Evolutionary conservation across 2,888 invertebrate species (phyloP), one percentile per base, ranked within the genome.

Genomic region (Polymixis lichenea): DNA sequence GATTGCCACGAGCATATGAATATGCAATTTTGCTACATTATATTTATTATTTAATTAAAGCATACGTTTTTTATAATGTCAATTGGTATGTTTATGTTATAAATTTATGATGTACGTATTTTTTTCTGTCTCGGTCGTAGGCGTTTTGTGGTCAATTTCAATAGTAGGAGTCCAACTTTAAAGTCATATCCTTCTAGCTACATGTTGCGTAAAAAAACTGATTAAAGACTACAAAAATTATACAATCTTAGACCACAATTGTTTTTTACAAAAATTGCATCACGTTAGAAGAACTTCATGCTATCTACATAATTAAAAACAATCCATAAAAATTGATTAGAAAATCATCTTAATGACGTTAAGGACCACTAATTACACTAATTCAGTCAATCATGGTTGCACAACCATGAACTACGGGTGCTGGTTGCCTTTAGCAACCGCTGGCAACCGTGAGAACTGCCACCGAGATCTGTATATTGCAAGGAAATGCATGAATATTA

Each of bases 301-400:
- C 72, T 65, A 61, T 65, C 55, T n/a, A 61, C 5, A 71, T 25
- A 74, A 73, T 74, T 55, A 51, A 81, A 66, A 75, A 53, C 25
- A 22, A 51, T 72, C 68, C 32, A 77, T 77, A 46, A n/a, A 74
- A 78, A 86, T 83, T 75, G 78, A 86, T 87, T 88, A 81, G 76
- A 87, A 87, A 86, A 71, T 74, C 70, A 58, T 66, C 55, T 62
- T 68, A 38, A 72, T 55, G 72, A 69, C 68, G 78, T 67, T 78
- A 79, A 77, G 81, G 78, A 81, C 77, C 76, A 75, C 72, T 82
- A 74, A 75, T 70, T 80, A 67, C 61, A 66, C 64, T 81, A 78
- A 85, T 72, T 78, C 49, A 55, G 74, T 70, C 80, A 77, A 86
- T 60, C 74, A 72, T 56, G 74, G 77, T 85, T 83, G 56, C 60